Percentiles rank a stretch among this genome's conserved stretches.
phyloP scores from a whole-genome alignment of 2,888 invertebrate genomes.

The Stramonita haemastoma region DNA sequence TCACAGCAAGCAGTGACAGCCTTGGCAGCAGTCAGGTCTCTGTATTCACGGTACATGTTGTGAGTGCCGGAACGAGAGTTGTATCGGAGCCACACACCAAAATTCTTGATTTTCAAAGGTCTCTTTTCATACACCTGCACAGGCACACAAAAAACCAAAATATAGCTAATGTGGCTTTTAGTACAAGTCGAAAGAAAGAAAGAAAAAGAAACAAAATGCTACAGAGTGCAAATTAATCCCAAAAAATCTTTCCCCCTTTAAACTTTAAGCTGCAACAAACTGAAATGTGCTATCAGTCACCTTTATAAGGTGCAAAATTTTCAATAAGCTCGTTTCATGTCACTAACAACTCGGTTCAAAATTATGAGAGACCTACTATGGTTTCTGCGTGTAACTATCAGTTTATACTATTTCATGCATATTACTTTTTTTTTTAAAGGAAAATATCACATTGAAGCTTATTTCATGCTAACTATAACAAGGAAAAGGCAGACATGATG shows the following conservation, averaged over 20 bases:
- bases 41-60: conserved; percentile 99
- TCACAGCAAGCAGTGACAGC: conserved; percentile 97
- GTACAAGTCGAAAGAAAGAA: not conserved
- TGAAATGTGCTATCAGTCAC: not conserved
- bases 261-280: not conserved
- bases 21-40: conserved; percentile 95
- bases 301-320: too few species aligned
- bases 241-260: not conserved
- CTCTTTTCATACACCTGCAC: conserved; percentile 89
- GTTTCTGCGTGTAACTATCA: too few species aligned
- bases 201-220: not conserved
- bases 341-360: too few species aligned
- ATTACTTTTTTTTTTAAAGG: too few species aligned
- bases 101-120: conserved; percentile 97
- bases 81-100: conserved; percentile 99
- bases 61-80: conserved; percentile 99
- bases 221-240: not conserved
- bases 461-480: too few species aligned
- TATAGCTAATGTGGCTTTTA: not conserved
- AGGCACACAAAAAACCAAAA: not conserved
- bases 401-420: too few species aligned
- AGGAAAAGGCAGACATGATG: too few species aligned
- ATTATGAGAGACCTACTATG: too few species aligned
- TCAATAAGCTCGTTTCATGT: too few species aligned
- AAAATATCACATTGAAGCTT: too few species aligned